Evolutionary conservation across 2,797 vertebrate genomes (phyloP).

Genomic region (Tympanoctomys barrerae): DNA sequence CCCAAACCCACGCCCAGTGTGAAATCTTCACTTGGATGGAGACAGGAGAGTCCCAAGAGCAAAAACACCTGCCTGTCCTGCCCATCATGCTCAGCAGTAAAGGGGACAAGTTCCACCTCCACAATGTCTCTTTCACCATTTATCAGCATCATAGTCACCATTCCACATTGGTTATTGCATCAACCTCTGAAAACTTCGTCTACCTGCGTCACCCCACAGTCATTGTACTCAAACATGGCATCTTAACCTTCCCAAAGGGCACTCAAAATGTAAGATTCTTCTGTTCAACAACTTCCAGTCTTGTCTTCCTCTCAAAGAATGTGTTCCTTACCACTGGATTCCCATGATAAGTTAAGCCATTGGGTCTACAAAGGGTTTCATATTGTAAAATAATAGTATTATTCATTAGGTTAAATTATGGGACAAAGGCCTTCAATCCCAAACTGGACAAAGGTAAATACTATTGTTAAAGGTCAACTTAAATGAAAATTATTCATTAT

Average conservation of each 20-base stretch:
- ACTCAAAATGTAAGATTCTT: neutral
- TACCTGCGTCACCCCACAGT: neutral
- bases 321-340: neutral
- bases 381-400: neutral
- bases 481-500: constrained; percentile 35
- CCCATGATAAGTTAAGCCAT: neutral
- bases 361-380: neutral
- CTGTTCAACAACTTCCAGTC: neutral
- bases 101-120: neutral
- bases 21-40: neutral
- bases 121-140: neutral
- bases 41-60: neutral
- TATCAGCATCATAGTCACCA: neutral
- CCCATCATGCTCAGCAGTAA: neutral
- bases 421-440: neutral
- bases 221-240: neutral
- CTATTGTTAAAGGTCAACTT: neutral
- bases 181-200: neutral
- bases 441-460: neutral
- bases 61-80: neutral
- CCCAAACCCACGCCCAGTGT: neutral
- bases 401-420: neutral
- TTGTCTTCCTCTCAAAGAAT: neutral
- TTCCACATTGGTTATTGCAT: neutral
- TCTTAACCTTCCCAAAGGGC: neutral